Percentiles rank a stretch among this genome's conserved stretches.
Evolutionary conservation across 2,797 vertebrate genomes (phyloP).

Genomic region (Poeciliopsis presidionis): DNA sequence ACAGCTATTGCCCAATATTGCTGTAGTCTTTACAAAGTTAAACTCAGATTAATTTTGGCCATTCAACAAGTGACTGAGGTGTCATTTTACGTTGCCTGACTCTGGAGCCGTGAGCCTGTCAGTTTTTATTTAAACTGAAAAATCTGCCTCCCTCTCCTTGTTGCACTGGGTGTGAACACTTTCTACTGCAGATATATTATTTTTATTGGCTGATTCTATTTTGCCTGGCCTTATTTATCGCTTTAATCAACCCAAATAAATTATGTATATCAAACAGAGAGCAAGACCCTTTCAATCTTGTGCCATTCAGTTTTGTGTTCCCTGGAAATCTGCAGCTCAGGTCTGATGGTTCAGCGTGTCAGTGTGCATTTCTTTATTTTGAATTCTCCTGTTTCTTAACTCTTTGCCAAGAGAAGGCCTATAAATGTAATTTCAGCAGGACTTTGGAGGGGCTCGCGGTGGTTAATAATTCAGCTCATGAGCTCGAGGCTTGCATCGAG

Average conservation of each 20-base stretch:
- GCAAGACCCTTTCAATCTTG: not conserved
- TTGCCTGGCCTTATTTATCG: constrained; percentile 13
- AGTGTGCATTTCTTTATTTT: constrained; percentile 51
- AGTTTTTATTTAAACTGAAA: constrained; percentile 32
- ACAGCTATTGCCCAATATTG: not conserved
- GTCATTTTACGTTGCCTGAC: constrained; percentile 18
- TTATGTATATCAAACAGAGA: constrained; percentile 18
- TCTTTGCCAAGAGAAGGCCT: constrained; percentile 36
- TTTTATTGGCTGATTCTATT: constrained; percentile 24
- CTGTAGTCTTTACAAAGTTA: constrained; percentile 31
- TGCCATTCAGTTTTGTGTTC: constrained; percentile 7
- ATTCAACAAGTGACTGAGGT: constrained; percentile 15
- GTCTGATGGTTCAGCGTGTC: constrained; percentile 32
- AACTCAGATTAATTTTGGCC: constrained; percentile 23
- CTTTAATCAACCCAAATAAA: constrained; percentile 19
- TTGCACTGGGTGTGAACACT: constrained; percentile 15
- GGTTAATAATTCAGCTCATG: constrained; percentile 76
- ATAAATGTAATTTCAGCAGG: constrained; percentile 67
- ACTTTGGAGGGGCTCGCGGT: constrained; percentile 62
- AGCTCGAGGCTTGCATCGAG: constrained; percentile 72
- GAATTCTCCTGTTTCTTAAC: constrained; percentile 50
- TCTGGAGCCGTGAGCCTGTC: constrained; percentile 3
- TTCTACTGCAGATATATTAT: constrained; percentile 27
- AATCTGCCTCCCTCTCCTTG: constrained; percentile 12
- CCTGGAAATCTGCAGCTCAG: constrained; percentile 21